Percentiles rank a stretch among this genome's conserved stretches.
phyloP scores from a whole-genome alignment of 30 jellyfish, hydroid and myxozoan species.

The Hydra vulgaris region DNA sequence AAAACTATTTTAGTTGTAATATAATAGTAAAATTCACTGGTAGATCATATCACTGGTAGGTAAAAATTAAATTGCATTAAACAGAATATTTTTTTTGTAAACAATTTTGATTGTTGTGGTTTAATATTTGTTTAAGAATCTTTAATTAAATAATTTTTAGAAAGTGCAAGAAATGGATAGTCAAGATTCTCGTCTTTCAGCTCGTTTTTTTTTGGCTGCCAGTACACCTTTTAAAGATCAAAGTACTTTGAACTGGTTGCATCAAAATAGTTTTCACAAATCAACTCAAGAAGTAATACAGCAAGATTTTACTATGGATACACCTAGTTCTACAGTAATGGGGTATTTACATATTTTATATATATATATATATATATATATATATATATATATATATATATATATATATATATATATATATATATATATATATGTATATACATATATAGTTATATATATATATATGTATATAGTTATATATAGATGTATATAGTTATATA shows the following conservation, averaged over 20 bases:
- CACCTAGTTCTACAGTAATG: conserved; percentile 5
- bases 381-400: no score
- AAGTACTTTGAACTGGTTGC: conserved; percentile 26
- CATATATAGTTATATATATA: no score
- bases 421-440: no score
- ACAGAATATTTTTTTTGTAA: not conserved
- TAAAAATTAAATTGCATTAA: no score
- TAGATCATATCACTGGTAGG: no score
- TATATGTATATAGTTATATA: no score
- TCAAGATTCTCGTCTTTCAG: conserved; percentile 73
- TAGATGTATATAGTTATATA: no score
- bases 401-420: no score
- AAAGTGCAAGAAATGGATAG: not conserved
- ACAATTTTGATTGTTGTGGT: not conserved
- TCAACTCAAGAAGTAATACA: conserved; percentile 4
- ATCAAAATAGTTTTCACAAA: conserved; percentile 8
- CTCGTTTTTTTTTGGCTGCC: conserved; percentile 58
- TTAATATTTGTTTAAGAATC: not conserved
- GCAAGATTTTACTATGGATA: conserved; percentile 5
- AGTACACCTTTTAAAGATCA: conserved; percentile 57
- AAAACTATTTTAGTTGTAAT: no score
- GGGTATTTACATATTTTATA: not conserved
- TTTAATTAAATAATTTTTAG: not conserved
- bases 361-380: not conserved
- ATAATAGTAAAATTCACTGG: no score